These are phyloP conservation scores for Dryas iulia DNA, from an alignment of 1,140 invertebrate species.

Conservation along the genomic window DNA sequence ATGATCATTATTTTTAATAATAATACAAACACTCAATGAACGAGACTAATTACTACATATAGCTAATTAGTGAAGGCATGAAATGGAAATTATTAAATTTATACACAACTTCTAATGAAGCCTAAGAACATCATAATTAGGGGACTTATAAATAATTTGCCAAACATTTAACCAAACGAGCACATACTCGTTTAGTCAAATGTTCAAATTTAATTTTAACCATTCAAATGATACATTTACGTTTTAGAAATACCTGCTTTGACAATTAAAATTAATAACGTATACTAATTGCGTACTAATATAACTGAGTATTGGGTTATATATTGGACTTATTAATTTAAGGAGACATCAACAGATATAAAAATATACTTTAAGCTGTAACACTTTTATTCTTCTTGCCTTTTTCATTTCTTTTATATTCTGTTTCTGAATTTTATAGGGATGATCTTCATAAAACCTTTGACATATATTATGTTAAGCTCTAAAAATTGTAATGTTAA, in stretches of 20 bases:
- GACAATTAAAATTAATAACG: not conserved
- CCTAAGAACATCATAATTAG: not conserved
- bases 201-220: not conserved
- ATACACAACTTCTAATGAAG: not conserved
- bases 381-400: not conserved
- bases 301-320: not conserved
- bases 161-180: not conserved
- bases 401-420: not conserved
- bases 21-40: not conserved
- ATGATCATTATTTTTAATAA: not conserved
- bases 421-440: not conserved
- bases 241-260: not conserved
- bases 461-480: not conserved
- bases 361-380: not conserved
- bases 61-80: not conserved
- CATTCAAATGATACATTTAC: not conserved
- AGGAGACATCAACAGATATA: not conserved
- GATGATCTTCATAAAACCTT: not conserved
- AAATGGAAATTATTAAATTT: not conserved
- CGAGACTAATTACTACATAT: not conserved
- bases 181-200: not conserved
- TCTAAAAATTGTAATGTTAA: not conserved
- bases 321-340: not conserved
- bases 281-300: not conserved
- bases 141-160: not conserved